Evolutionary conservation across 2,888 invertebrate genomes (phyloP).

Genomic region (Oligia latruncula): DNA sequence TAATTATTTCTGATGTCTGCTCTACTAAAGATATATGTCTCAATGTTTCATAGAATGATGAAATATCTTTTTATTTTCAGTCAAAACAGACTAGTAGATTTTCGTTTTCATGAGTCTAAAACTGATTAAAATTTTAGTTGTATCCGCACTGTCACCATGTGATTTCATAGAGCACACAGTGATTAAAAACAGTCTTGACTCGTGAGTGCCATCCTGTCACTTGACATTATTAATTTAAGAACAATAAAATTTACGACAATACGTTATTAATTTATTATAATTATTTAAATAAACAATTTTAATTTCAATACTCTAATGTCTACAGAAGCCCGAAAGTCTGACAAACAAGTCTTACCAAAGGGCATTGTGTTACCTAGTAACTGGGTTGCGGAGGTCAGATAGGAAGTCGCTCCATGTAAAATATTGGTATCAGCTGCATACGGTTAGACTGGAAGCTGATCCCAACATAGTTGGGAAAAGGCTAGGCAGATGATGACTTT

Average conservation of each 20-base stretch:
- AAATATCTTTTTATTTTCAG: neutral
- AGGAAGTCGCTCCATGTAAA: no score
- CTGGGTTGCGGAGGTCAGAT: no score
- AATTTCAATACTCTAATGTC: neutral
- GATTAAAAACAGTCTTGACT: neutral
- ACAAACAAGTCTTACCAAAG: no score
- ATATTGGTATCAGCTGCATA: no score
- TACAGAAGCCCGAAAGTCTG: no score
- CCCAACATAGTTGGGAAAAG: no score
- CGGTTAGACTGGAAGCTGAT: no score
- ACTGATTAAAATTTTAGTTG: neutral
- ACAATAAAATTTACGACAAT: neutral
- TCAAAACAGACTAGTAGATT: neutral
- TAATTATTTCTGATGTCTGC: neutral
- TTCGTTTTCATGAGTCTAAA: neutral
- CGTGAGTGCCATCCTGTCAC: no score
- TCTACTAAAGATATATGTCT: neutral
- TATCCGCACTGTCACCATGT: neutral
- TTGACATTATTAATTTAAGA: neutral
- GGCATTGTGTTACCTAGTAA: no score
- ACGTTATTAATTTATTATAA: neutral
- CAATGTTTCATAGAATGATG: neutral
- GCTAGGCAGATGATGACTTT: no score
- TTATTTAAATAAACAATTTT: neutral
- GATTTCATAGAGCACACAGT: neutral